Conservation (phyloP, 2,113 vertebrate species). For the Oreochromis spilurus region DNA sequence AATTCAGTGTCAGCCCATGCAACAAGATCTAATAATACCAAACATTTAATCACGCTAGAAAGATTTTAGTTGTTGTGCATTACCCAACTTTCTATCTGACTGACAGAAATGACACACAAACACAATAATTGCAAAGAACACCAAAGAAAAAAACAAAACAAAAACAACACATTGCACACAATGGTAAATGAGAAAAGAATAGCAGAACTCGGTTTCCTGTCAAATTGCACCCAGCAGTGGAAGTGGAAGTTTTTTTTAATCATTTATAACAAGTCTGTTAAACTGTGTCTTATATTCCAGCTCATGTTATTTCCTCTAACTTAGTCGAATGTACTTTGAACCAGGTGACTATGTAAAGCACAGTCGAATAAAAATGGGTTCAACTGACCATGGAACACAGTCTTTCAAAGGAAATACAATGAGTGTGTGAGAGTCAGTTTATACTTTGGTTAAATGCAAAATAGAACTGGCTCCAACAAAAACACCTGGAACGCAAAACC, state of each 20-base stretch:
- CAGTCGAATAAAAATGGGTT: not conserved
- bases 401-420: not conserved
- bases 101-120: not conserved
- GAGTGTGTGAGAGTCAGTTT: constrained; percentile 29
- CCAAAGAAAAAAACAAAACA: not conserved
- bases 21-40: not conserved
- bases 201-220: not conserved
- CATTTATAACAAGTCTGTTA: not conserved
- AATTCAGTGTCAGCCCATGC: not conserved
- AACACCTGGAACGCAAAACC: constrained; percentile 35
- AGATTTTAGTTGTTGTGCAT: not conserved
- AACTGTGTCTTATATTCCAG: not conserved
- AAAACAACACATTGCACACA: not conserved
- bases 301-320: not conserved
- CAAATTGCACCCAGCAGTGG: not conserved
- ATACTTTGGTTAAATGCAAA: constrained; percentile 62
- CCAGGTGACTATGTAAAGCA: not conserved
- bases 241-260: not conserved
- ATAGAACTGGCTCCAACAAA: constrained; percentile 22
- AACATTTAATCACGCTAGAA: not conserved
- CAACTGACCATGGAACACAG: not conserved
- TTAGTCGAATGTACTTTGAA: not conserved
- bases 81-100: not conserved
- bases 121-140: not conserved
- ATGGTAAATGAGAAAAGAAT: not conserved